Evolutionary conservation across 2,797 vertebrate species (phyloP).

Genomic region (Anisognathus igniventris): DNA sequence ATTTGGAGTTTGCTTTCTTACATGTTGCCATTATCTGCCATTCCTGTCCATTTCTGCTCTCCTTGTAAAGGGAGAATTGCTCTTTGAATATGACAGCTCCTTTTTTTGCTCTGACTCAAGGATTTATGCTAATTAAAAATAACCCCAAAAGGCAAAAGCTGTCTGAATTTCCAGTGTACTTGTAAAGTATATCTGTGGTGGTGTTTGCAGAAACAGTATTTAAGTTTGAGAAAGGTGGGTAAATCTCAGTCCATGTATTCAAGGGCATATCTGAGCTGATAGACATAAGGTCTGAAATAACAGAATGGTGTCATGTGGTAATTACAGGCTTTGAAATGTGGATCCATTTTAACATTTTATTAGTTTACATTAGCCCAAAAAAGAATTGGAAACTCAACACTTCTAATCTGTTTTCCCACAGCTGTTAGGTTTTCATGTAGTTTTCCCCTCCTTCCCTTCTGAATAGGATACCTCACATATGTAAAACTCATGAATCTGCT

Average conservation of each 20-base stretch:
- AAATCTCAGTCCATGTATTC: background rate
- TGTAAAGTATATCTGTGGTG: background rate
- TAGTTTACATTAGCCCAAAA: constrained; percentile 57
- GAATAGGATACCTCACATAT: constrained; percentile 6
- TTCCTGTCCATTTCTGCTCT: background rate
- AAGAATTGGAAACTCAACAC: constrained; percentile 60
- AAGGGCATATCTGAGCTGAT: background rate
- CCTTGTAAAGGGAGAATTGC: background rate
- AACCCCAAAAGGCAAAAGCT: background rate
- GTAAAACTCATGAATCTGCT: constrained; percentile 55
- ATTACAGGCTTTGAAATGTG: constrained; percentile 62
- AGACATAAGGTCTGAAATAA: constrained; percentile 47
- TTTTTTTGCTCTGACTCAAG: background rate
- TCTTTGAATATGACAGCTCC: background rate
- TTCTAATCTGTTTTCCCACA: constrained; percentile 58
- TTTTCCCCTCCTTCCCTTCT: background rate
- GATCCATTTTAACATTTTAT: constrained; percentile 51
- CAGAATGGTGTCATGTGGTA: constrained; percentile 54
- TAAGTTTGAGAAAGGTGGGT: background rate
- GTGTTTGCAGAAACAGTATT: constrained; percentile 10
- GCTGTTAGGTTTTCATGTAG: background rate
- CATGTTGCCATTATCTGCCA: background rate
- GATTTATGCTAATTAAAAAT: background rate
- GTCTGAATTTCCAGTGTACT: background rate
- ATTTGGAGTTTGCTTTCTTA: background rate